phyloP scores from a whole-genome alignment of 2,888 invertebrate genomes.

The Brenthis daphne region DNA sequence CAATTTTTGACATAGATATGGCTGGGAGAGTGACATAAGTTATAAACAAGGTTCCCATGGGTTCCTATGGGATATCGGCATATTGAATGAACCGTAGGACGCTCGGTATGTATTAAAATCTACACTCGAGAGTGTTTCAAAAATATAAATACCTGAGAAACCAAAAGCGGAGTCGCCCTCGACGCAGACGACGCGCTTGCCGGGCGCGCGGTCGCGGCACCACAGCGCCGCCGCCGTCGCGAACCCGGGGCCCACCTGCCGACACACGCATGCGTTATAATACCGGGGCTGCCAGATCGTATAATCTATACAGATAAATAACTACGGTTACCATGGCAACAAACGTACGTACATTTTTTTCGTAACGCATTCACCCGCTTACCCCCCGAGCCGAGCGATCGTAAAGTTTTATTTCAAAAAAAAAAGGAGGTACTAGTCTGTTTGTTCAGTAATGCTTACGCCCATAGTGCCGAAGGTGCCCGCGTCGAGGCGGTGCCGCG shows the following conservation, averaged over 20 bases:
- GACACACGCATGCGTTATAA: constrained; percentile 5
- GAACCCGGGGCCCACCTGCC: constrained; percentile 91
- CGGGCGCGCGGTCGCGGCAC: constrained; percentile 90
- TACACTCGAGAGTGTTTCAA: background rate
- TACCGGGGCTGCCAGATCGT: too few species aligned
- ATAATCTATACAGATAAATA: too few species aligned
- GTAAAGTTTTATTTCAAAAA: too few species aligned
- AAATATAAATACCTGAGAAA: constrained; percentile 87
- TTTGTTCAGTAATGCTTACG: constrained; percentile 60
- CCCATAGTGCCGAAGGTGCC: constrained; percentile 99
- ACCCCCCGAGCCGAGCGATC: too few species aligned
- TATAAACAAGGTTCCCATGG: too few species aligned
- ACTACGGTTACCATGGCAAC: too few species aligned
- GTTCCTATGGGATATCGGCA: background rate
- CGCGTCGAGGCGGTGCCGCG: constrained; percentile 95
- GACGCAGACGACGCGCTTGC: constrained; percentile 93
- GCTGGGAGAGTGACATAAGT: too few species aligned
- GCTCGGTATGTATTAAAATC: background rate
- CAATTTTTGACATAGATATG: too few species aligned
- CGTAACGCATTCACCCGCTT: too few species aligned
- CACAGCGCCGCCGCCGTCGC: constrained; percentile 95
- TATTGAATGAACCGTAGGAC: background rate
- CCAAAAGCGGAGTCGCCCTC: constrained; percentile 99
- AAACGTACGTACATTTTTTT: too few species aligned
- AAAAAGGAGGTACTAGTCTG: too few species aligned